phyloP scores from a whole-genome alignment of 1,140 invertebrate genomes.

The Tetragnatha versicolor region DNA sequence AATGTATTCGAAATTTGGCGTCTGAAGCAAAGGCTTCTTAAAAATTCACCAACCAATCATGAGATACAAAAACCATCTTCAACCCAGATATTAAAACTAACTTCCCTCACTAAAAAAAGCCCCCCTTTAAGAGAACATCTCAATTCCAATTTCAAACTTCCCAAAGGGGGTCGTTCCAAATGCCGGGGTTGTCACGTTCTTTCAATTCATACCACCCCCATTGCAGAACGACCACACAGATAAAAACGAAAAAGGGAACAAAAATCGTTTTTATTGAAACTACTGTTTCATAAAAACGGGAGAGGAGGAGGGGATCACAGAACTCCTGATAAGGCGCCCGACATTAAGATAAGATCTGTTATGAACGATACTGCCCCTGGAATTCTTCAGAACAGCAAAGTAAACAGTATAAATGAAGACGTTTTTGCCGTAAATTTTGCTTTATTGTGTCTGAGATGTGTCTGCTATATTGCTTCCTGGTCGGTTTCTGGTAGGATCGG shows the following conservation, averaged over 20 bases:
- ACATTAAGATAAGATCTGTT: slow-evolving; percentile 45
- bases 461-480: slow-evolving; percentile 20
- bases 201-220: too few relatives aligned
- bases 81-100: too few relatives aligned
- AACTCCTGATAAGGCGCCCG: not conserved
- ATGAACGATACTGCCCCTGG: slow-evolving; percentile 27
- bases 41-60: too few relatives aligned
- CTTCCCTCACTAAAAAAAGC: too few relatives aligned
- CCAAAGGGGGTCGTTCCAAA: too few relatives aligned
- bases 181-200: slow-evolving; percentile 15
- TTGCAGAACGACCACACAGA: slow-evolving; percentile 1
- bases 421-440: slow-evolving; percentile 49
- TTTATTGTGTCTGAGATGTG: slow-evolving; percentile 40
- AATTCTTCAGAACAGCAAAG: slow-evolving; percentile 18
- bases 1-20: too few relatives aligned
- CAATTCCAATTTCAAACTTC: too few relatives aligned
- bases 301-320: slow-evolving; percentile 17
- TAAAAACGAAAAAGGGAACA: not conserved
- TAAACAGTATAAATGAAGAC: slow-evolving; percentile 52
- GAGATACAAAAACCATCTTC: too few relatives aligned
- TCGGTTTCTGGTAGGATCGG: not conserved
- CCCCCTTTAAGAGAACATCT: too few relatives aligned
- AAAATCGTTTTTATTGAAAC: slow-evolving; percentile 25
- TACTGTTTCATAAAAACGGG: slow-evolving; percentile 41
- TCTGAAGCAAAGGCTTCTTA: too few relatives aligned